phyloP scores from a whole-genome alignment of 2,113 vertebrate genomes.

The Cavia porcellus region DNA sequence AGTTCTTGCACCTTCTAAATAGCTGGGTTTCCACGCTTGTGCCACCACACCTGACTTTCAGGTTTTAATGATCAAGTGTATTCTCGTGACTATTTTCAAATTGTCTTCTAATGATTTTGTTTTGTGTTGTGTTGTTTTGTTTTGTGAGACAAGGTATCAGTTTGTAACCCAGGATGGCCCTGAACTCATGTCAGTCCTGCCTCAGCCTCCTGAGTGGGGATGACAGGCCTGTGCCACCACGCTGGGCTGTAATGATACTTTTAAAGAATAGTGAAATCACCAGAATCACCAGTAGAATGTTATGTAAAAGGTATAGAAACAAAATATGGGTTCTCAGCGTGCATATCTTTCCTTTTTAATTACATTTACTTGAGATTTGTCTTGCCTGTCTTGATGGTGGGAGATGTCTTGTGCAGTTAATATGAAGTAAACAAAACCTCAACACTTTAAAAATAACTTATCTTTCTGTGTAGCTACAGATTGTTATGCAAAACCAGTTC shows the following conservation, averaged over 20 bases:
- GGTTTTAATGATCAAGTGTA: background rate
- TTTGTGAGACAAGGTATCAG: background rate
- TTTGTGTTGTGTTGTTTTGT: background rate
- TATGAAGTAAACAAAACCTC: background rate
- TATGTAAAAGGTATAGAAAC: background rate
- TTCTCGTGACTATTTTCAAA: background rate
- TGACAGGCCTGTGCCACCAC: background rate
- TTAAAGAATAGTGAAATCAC: background rate
- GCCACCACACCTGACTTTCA: background rate
- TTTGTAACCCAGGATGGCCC: background rate
- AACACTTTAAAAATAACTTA: slow-evolving; percentile 29
- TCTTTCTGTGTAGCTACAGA: background rate
- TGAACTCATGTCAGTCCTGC: background rate
- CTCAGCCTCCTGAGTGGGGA: background rate
- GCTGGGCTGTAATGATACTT: background rate
- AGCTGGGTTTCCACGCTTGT: background rate
- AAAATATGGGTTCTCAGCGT: background rate
- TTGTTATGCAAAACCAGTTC: background rate
- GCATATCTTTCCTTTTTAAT: background rate
- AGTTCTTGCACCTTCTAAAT: background rate
- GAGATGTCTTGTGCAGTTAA: background rate
- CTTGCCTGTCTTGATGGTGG: background rate
- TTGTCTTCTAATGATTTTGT: background rate
- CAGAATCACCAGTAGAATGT: background rate
- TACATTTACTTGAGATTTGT: background rate